Conservation (phyloP, 2,888 invertebrate genomes). For the Cephus spinipes region DNA sequence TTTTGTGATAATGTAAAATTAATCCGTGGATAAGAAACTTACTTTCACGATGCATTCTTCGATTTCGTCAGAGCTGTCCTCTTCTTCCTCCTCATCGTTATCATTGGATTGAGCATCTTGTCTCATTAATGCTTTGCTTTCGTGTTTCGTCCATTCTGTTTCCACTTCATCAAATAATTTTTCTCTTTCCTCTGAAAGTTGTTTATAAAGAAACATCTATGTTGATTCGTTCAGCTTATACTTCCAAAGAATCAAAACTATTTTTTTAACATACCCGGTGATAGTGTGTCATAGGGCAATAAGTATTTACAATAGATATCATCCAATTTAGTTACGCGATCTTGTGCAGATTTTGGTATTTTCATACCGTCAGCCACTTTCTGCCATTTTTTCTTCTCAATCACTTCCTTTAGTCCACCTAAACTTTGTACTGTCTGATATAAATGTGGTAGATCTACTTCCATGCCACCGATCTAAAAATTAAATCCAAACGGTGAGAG, state of each 20-base stretch:
- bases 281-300: conserved; percentile 87
- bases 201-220: conserved; percentile 10
- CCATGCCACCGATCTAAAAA: conserved; percentile 86
- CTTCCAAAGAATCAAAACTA: neutral
- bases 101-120: conserved; percentile 50
- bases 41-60: conserved; percentile 85
- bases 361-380: conserved; percentile 90
- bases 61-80: conserved; percentile 67
- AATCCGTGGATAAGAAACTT: conserved; percentile 18
- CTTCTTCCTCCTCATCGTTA: conserved; percentile 65
- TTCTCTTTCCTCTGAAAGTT: conserved; percentile 75
- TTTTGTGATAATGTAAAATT: neutral
- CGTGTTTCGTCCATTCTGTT: conserved; percentile 77
- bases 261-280: conserved; percentile 69
- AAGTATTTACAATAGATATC: conserved; percentile 92
- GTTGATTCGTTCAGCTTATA: neutral
- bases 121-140: conserved; percentile 69
- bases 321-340: conserved; percentile 85
- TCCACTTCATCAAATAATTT: conserved; percentile 81
- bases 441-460: conserved; percentile 87
- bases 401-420: conserved; percentile 88
- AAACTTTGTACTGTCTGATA: conserved; percentile 86
- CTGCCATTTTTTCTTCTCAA: conserved; percentile 90
- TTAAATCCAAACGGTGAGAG: neutral
- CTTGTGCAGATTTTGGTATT: conserved; percentile 82